Evolutionary conservation across 2,888 invertebrate species (phyloP), one percentile per base, ranked within the genome.

Genomic region (Torymus auratus): DNA sequence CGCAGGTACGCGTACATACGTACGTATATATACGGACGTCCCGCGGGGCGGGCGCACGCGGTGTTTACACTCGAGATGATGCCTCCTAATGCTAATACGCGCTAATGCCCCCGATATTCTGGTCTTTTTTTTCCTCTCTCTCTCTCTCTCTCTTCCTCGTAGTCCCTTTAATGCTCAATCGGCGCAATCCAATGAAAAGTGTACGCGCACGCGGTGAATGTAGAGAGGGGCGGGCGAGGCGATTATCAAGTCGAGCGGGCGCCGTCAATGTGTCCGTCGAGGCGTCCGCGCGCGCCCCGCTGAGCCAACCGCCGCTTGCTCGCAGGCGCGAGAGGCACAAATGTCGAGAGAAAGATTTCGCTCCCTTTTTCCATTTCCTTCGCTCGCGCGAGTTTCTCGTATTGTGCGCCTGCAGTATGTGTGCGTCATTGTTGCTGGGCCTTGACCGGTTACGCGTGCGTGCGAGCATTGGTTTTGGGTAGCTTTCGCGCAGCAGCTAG

Each of bases 41-140:
- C 89, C 86, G 88, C 80, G 85, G 91, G 82, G 89, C 86, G 87
- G 90, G 89, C 88, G 88, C 90, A 90, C 89, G 90, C 90, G 88
- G 90, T 91, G 91, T 91, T 91, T 91, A 91, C 91, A 91, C 91
- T 91, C 87, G 91, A 91, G 88, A 90, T 91, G 91, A 90, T 91
- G 91, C 91, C 85, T 90, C 91, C 89, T 89, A 91, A 91, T 91
- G 89, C 90, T 91, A 91, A 91, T 90, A 88, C 89, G 84, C 86
- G 85, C 87, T 88, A 88, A 87, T 89, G 87, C 88, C 85, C 84
- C 84, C 85, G 85, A 83, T 71, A 74, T 84, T 83, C 84, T 82
- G 84, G 83, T 84, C 83, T 84, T 17, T 83, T 52, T 23, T 55
- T 72, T 68, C 79, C 75, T 78, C 69, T 56, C 55, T 67, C 64